Conservation (phyloP, 2,113 vertebrate species). For the Pimephales promelas region DNA sequence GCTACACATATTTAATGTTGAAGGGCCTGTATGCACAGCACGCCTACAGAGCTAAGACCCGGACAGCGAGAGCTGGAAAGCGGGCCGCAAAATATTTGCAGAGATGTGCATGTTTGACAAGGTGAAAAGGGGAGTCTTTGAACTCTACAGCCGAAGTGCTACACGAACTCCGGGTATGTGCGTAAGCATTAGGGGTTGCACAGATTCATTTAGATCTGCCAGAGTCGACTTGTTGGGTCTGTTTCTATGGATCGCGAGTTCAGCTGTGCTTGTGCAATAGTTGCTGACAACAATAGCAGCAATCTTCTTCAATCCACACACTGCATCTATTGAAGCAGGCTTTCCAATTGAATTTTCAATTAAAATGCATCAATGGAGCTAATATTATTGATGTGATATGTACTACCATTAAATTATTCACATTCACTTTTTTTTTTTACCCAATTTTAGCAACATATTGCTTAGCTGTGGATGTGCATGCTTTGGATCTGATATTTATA, state of each 20-base stretch:
- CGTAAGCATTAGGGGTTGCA: neutral
- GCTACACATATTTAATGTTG: conserved; percentile 46
- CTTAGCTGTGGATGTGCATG: no score
- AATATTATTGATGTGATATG: no score
- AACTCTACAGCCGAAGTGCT: conserved; percentile 22
- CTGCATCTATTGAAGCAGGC: neutral
- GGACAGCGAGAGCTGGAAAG: conserved; percentile 26
- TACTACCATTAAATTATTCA: no score
- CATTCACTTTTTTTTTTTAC: no score
- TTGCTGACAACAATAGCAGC: neutral
- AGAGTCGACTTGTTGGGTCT: neutral
- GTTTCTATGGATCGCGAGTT: neutral
- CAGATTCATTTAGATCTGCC: conserved; percentile 2
- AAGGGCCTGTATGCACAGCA: conserved; percentile 49
- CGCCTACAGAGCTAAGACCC: neutral
- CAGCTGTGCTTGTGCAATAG: neutral
- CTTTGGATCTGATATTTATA: no score
- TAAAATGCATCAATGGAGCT: no score
- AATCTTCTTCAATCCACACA: neutral
- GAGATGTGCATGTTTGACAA: conserved; percentile 34
- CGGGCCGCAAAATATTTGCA: conserved; percentile 4
- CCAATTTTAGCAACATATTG: no score
- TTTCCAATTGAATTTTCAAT: no score
- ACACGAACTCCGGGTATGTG: neutral
- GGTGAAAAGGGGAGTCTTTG: conserved; percentile 35